Evolutionary conservation across 2,888 invertebrate species (phyloP).

Genomic region (Pseudococcus longispinus): DNA sequence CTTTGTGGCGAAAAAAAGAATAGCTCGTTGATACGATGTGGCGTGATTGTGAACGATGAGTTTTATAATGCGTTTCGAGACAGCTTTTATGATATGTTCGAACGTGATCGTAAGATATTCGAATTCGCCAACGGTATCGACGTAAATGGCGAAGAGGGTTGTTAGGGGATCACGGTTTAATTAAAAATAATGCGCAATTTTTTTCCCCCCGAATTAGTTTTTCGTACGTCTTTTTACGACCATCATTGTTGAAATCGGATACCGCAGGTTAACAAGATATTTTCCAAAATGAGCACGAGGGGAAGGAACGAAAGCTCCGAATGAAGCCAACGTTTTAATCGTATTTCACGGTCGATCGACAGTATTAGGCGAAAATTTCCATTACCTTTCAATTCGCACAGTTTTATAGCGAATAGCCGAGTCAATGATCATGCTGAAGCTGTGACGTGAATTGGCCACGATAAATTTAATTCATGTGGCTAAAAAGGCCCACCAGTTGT

Average conservation of each 20-base stretch:
- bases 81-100: slow-evolving; percentile 24
- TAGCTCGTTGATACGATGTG: not conserved
- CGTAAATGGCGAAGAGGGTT: not conserved
- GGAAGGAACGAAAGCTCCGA: not conserved
- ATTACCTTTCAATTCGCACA: slow-evolving; percentile 1
- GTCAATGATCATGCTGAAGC: not conserved
- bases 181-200: slow-evolving; percentile 6
- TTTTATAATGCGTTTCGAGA: slow-evolving; percentile 4
- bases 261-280: not conserved
- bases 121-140: not conserved
- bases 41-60: not conserved
- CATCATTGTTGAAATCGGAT: not conserved
- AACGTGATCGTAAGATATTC: slow-evolving; percentile 15
- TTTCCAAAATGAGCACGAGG: not conserved
- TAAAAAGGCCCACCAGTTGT: not conserved
- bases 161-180: not conserved
- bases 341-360: not conserved
- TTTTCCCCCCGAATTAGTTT: not conserved
- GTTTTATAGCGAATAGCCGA: not conserved
- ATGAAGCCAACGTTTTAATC: not conserved
- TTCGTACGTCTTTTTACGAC: not conserved
- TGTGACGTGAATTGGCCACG: slow-evolving; percentile 24
- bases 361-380: not conserved
- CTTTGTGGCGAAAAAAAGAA: slow-evolving; percentile 14
- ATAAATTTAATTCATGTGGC: not conserved